Base-by-base conservation (phyloP, 2,888 invertebrate genomes). In the Drosophila prostipennis region DNA sequence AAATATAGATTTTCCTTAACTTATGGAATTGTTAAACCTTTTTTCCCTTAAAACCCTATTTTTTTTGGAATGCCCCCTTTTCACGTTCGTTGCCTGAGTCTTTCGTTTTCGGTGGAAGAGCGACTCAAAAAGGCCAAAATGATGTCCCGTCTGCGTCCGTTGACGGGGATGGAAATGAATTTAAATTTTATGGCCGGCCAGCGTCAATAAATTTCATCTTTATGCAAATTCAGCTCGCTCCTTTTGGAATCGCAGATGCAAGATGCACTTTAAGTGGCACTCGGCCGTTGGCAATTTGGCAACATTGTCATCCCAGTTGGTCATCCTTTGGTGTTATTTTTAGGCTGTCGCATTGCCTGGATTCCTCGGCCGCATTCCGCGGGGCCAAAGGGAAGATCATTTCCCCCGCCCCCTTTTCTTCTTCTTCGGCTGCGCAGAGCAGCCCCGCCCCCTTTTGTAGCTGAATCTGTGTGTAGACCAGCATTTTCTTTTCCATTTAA, bases 401-500 rank as follows among this genome's bases (percentile, higher is more conserved):
- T 42, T 29, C 23, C 39, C 13, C n/a, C 7, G 32, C 19, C 39
- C 45, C 23, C 49, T 36, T 14, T 34, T 26, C 26, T 26, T 23
- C 23, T 23, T 26, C 29, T 29, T 29, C 29, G 6, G 29, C 29
- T 7, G n/a, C 34, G 19, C 34, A 11, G 19, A 2, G 51, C 19
- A 29, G 63, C 53, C 52, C 64, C 72, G 43, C 59, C 70, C 65
- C 60, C 70, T 55, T 72, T 26, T 77, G 88, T 70, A 78, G 84
- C 59, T 87, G 79, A 78, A 89, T 89, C 85, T 85, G 29, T 29
- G 29, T 29, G 81, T 78, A 84, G 79, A 79, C 85, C 85, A 85
- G 85, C 89, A 87, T 85, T 85, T 85, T 85, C 86, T 89, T 89
- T 86, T 86, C 88, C 85, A 86, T 86, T 86, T 87, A 86, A 89